Percentiles rank a stretch among this genome's conserved stretches.
phyloP scores from a whole-genome alignment of 2,113 vertebrate species.

The Cinclus mexicanus region DNA sequence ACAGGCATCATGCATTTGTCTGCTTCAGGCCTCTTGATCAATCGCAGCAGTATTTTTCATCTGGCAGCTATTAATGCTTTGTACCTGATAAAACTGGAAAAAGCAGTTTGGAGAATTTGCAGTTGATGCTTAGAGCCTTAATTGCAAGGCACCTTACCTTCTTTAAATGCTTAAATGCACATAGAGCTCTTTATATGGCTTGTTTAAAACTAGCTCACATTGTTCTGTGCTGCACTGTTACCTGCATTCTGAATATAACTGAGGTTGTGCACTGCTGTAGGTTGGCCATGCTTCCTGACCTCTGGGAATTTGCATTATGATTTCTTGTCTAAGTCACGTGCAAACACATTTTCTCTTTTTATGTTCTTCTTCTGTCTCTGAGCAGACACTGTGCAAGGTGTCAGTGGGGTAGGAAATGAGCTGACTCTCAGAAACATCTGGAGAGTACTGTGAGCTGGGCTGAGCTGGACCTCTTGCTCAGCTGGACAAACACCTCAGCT shows the following conservation, averaged over 20 bases:
- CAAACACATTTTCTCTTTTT: neutral
- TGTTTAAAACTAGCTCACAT: neutral
- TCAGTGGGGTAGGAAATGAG: neutral
- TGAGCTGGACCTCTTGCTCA: neutral
- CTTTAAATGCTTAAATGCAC: neutral
- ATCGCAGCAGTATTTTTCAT: neutral
- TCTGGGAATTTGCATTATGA: neutral
- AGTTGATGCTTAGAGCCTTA: neutral
- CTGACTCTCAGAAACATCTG: accelerated
- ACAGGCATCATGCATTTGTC: neutral
- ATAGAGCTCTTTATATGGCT: neutral
- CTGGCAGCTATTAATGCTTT: neutral
- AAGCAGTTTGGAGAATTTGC: neutral
- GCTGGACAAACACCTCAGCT: neutral
- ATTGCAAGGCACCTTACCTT: neutral
- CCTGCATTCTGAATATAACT: neutral
- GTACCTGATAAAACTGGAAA: neutral
- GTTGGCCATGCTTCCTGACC: neutral
- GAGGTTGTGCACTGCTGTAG: neutral
- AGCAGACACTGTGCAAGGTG: neutral
- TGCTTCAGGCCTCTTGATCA: neutral
- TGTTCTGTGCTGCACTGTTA: neutral
- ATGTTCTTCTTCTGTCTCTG: neutral
- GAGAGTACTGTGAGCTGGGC: neutral
- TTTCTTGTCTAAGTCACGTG: neutral